phyloP scores from a whole-genome alignment of 2,113 vertebrate species.

The Ameiurus melas region DNA sequence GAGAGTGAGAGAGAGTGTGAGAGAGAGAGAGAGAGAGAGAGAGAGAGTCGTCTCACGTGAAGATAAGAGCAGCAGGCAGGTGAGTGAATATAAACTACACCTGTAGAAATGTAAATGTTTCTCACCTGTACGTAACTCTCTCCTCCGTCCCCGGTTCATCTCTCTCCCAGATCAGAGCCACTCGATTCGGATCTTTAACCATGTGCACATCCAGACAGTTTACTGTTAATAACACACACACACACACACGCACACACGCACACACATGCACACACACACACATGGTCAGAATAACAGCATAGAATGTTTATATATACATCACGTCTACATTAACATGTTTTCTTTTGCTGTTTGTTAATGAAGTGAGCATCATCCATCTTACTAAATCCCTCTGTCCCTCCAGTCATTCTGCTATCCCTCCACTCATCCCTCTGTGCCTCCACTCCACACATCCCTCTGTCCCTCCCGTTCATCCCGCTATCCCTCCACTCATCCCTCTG shows the following conservation, averaged over 20 bases:
- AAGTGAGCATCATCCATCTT: not conserved
- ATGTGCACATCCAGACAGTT: conserved; percentile 93
- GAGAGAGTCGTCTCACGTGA: not conserved
- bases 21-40: too few species aligned
- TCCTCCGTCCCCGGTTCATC: conserved; percentile 89
- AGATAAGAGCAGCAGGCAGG: not conserved
- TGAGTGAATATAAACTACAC: not conserved
- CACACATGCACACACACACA: not conserved
- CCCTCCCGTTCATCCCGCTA: not conserved
- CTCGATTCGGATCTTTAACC: conserved; percentile 76
- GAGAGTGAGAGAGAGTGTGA: too few species aligned
- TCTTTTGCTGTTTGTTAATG: not conserved
- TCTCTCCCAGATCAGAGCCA: conserved; percentile 94
- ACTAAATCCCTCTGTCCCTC: not conserved
- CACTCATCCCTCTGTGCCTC: not conserved
- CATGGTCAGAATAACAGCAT: not conserved
- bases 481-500: not conserved
- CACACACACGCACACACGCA: conserved; percentile 1
- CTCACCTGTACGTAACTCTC: conserved; percentile 87
- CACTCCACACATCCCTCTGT: too few species aligned
- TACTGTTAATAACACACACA: conserved; percentile 69
- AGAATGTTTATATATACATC: not conserved
- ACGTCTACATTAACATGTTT: not conserved
- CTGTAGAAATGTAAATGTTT: not conserved
- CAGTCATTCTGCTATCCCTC: not conserved